Base-by-base conservation (phyloP, 2,888 invertebrate species). In the Sthenelais limicola region DNA sequence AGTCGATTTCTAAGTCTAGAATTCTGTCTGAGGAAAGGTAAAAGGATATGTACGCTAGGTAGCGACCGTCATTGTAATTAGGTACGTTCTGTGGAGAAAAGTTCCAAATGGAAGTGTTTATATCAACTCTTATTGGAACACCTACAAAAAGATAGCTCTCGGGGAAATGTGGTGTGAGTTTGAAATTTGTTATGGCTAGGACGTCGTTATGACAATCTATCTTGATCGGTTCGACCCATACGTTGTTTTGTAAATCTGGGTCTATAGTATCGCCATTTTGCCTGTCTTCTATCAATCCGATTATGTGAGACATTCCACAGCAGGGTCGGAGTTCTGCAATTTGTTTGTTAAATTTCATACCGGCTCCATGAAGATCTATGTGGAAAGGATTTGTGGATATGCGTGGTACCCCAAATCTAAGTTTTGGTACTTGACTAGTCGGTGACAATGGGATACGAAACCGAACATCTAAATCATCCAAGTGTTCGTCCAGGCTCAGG, bases 161-260 rank as follows among this genome's bases (percentile, higher is more conserved):
- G 9, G 67, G 67, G 48, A 21, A 30, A 9, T 15, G 7, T 2
- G 67, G 67, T 18, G 18, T 12, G 7, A 67, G 7, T 1, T 1
- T 26, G 30, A 47, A 9, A 9, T 3, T 21, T n/a, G 43, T 30
- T 15, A 67, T 21, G 30, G 67, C 67, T 1, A 67, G 15, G 1
- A 67, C 15, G 28, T 67, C 67, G 1, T 28, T 9, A 9, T 5
- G 12, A n/a, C 67, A 67, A n/a, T 67, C 48, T 21, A 67, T 5
- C 2, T 21, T 48, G 28, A 67, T 21, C 5, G 7, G 3, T n/a
- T 47, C 2, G 4, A 48, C 15, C 28, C 47, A 32, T 2, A 2
- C 28, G 26, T 67, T 67, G 21, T 67, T 48, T 9, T 9, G 7
- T 9, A 67, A 48, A 21, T 67, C 49, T 1, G 67, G 67, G 48